Conservation (phyloP, 30 jellyfish, hydroid and myxozoan genomes). For the Aurelia sp. region DNA sequence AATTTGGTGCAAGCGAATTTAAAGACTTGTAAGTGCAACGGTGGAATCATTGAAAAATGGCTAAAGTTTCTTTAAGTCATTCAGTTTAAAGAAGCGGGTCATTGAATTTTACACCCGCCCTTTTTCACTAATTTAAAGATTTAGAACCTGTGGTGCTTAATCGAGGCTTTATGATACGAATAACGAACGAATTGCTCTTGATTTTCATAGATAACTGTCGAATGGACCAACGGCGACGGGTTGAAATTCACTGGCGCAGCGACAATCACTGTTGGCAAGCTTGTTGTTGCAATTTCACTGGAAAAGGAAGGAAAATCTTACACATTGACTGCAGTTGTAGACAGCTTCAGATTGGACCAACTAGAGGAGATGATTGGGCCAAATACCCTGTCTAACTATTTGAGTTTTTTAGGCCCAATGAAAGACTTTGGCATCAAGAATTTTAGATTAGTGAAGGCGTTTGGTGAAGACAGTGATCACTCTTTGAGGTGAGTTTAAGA, state of each 20-base stretch:
- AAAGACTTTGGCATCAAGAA: slow-evolving; percentile 49
- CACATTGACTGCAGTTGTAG: slow-evolving; percentile 20
- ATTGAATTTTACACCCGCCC: no score
- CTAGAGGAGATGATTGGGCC: slow-evolving; percentile 45
- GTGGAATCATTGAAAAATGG: no score
- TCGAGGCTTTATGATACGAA: no score
- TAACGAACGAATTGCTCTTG: no score
- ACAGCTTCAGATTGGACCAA: slow-evolving; percentile 22
- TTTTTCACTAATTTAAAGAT: no score
- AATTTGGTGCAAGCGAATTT: no score
- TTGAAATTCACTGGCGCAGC: slow-evolving; percentile 31
- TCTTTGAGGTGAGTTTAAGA: slow-evolving; percentile 18
- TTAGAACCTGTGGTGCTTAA: no score
- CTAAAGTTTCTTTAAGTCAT: no score
- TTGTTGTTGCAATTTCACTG: slow-evolving; percentile 20
- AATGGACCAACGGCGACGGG: slow-evolving; percentile 1
- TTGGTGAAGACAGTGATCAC: slow-evolving; percentile 23
- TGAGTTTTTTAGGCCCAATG: slow-evolving; percentile 16
- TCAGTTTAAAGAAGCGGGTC: no score
- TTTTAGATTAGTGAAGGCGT: slow-evolving; percentile 17
- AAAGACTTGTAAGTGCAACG: no score
- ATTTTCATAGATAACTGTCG: no score
- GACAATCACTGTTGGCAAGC: slow-evolving; percentile 19
- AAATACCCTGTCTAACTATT: neutral
- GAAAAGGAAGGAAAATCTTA: slow-evolving; percentile 33